phyloP scores from a whole-genome alignment of 2,888 invertebrate species.

The Lepidocyrtoides sp. region DNA sequence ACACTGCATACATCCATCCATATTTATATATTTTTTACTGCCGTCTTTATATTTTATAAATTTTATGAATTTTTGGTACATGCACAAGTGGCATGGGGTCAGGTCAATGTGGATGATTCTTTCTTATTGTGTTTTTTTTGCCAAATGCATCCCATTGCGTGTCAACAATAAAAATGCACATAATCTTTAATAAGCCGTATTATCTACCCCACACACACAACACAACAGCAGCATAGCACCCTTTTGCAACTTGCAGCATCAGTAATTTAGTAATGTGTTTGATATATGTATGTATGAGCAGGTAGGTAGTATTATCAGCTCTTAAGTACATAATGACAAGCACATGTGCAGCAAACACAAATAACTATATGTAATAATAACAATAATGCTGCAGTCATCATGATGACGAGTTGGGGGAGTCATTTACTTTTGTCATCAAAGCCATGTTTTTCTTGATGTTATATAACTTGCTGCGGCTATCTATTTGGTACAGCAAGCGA shows the following conservation, averaged over 20 bases:
- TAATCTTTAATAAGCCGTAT: slow-evolving; percentile 31
- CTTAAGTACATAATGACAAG: neutral
- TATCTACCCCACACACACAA: neutral
- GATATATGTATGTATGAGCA: no score
- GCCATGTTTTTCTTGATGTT: slow-evolving; percentile 22
- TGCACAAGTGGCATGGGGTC: slow-evolving; percentile 76
- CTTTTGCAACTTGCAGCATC: neutral
- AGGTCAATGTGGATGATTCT: slow-evolving; percentile 70
- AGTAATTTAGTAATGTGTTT: slow-evolving; percentile 9
- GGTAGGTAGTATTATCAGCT: no score
- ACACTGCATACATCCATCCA: neutral
- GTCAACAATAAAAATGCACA: slow-evolving; percentile 16
- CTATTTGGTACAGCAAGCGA: neutral
- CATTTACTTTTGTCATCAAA: slow-evolving; percentile 40
- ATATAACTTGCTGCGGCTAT: neutral
- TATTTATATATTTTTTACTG: neutral
- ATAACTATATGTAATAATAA: neutral
- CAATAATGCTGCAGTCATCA: slow-evolving; percentile 10
- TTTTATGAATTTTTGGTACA: slow-evolving; percentile 64
- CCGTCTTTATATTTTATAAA: neutral
- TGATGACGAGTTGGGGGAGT: slow-evolving; percentile 8
- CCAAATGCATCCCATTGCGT: slow-evolving; percentile 45
- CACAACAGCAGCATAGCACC: neutral
- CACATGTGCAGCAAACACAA: slow-evolving; percentile 29
- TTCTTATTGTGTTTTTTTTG: neutral